Evolutionary conservation across 2,797 vertebrate genomes (phyloP).

Genomic region (Emydoidea blandingii): DNA sequence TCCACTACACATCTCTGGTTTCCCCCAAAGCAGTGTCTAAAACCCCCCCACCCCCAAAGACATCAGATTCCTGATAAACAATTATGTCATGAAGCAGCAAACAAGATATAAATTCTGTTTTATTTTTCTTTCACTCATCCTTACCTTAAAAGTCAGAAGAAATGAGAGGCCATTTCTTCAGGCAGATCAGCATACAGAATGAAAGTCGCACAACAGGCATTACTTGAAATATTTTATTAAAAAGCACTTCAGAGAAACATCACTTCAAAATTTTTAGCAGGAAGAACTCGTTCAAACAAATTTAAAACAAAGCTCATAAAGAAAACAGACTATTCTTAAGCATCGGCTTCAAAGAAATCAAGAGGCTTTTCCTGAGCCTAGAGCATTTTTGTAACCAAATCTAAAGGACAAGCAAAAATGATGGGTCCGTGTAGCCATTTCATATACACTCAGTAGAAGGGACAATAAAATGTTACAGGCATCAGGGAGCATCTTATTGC

Average conservation of each 20-base stretch:
- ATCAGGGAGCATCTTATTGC: constrained; percentile 1
- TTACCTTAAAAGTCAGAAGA: neutral
- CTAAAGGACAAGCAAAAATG: constrained; percentile 27
- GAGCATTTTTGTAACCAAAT: constrained; percentile 27
- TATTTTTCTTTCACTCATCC: neutral
- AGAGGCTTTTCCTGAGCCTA: neutral
- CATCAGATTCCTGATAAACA: neutral
- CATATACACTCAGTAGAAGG: neutral
- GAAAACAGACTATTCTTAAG: constrained; percentile 60
- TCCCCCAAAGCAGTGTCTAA: neutral
- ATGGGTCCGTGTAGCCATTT: neutral
- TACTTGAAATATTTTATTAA: constrained; percentile 66
- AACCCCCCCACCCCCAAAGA: neutral
- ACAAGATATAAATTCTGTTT: neutral
- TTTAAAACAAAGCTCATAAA: constrained; percentile 46
- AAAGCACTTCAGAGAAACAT: constrained; percentile 66
- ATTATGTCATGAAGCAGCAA: neutral
- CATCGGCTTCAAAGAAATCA: neutral
- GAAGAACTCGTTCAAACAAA: neutral
- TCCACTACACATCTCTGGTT: neutral
- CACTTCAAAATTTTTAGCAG: constrained; percentile 29
- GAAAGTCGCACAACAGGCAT: neutral
- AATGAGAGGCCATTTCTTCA: neutral
- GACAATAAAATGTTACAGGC: constrained; percentile 36
- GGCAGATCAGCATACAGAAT: neutral